A percentile compares a stretch with the other conserved stretches of the same genome.
Evolutionary conservation across 1,140 invertebrate genomes (phyloP).

Genomic region (Mercenaria mercenaria): DNA sequence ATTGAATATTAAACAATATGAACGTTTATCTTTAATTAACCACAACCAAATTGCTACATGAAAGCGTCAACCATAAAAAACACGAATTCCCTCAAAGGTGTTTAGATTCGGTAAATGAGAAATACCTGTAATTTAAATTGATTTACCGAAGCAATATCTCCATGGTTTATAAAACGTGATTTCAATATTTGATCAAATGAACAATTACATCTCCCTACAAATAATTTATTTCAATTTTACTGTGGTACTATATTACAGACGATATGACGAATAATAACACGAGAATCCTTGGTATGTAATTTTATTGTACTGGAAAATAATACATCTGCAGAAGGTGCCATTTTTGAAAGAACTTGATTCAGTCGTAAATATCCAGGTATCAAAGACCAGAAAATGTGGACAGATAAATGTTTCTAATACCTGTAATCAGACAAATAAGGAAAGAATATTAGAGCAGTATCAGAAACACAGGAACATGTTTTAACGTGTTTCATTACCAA

Average conservation of each 20-base stretch:
- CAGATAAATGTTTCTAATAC: background rate
- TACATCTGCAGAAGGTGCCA: background rate
- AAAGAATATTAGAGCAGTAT: no score
- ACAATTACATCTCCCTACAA: conserved; percentile 34
- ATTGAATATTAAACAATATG: conserved; percentile 56
- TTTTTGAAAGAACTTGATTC: background rate
- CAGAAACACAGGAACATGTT: no score
- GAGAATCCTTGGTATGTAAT: background rate
- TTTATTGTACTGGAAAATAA: background rate
- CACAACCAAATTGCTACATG: conserved; percentile 25
- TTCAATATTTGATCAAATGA: conserved; percentile 56
- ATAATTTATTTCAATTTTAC: background rate
- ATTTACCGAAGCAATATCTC: conserved; percentile 31
- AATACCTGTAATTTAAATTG: conserved; percentile 43
- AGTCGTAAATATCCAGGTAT: background rate
- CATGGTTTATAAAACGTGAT: background rate
- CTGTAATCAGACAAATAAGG: no score
- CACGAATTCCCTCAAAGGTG: conserved; percentile 34
- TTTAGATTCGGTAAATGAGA: conserved; percentile 16
- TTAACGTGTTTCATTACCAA: no score
- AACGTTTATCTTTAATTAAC: conserved; percentile 48
- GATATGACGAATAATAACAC: background rate
- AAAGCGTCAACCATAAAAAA: conserved; percentile 10
- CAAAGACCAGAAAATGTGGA: no score
- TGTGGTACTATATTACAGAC: background rate